Percentiles rank a stretch among this genome's conserved stretches.
phyloP scores from a whole-genome alignment of 2,797 vertebrate genomes.

The Semaprochilodus insignis region DNA sequence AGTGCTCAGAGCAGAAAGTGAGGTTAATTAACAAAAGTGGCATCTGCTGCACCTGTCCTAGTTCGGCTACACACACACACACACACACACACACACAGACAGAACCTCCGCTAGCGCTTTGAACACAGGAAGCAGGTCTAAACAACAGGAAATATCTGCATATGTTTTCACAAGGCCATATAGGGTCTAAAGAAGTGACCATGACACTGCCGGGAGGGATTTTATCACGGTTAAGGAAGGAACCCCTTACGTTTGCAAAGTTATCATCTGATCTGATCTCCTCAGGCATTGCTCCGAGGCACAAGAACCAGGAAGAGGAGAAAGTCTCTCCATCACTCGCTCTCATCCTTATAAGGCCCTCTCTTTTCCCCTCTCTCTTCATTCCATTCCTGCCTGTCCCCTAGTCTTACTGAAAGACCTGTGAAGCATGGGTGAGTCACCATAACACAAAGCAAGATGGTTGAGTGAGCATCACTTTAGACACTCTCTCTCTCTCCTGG shows the following conservation, averaged over 20 bases:
- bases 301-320: conserved; percentile 46
- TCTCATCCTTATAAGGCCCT: conserved; percentile 6
- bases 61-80: conserved; percentile 13
- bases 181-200: conserved; percentile 37
- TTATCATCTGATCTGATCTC: conserved; percentile 48
- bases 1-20: conserved; percentile 60
- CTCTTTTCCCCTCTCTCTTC: not conserved
- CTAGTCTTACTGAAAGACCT: not conserved
- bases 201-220: conserved; percentile 25
- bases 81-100: conserved; percentile 44
- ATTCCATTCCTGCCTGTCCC: not conserved
- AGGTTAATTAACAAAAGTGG: conserved; percentile 80
- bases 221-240: conserved; percentile 40
- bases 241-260: conserved; percentile 37
- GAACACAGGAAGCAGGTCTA: conserved; percentile 70
- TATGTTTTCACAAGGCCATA: conserved; percentile 34
- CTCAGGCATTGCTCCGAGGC: not conserved
- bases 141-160: conserved; percentile 69
- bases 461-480: not conserved
- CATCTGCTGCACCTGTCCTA: conserved; percentile 73
- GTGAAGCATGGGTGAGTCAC: not conserved
- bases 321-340: conserved; percentile 41
- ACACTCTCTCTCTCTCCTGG: not conserved
- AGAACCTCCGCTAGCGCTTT: conserved; percentile 46
- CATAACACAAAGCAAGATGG: not conserved